Evolutionary conservation across 1,140 invertebrate species (phyloP), one percentile per base, ranked within the genome.

Genomic region (Nebria ingens): DNA sequence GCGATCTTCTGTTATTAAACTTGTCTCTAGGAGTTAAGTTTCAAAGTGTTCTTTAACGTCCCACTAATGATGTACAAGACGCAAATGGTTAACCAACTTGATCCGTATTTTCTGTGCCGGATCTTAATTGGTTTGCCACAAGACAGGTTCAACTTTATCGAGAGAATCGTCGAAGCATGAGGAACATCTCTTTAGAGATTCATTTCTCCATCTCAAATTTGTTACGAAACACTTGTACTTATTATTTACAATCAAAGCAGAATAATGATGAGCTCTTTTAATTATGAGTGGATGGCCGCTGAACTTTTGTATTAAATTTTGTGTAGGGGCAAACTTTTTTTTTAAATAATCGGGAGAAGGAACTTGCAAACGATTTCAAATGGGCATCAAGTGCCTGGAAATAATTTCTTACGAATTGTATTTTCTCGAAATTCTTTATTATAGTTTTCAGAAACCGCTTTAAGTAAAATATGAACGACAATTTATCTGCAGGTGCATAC

Each of bases 41-140:
- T 45, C 15, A 3, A 6, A 45, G 40, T 17, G 40, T 17, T 17
- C 40, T 45, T 45, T 45, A 45, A 45, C 40, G 40, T 45, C 40
- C 3, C 17, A 45, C 40, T 45, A 45, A 45, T 45, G 40, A 45
- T 45, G 40, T 45, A 45, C 40, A 45, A 6, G 15, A 45, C 40
- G 15, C 9, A 45, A 45, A 45, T 17, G 40, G 40, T 45, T 45
- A 3, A 9, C 40, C 40, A 45, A 45, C 9, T 45, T 45, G 40
- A 45, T 45, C 40, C 40, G 9, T 45, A 45, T 12, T 45, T 45
- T 45, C 40, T 4, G 40, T 45, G 17, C 15, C 40, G 17, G 40
- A 6, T 45, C 15, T 45, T 12, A 45, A 45, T 45, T 17, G 40
- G 40, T 45, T 11, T 17, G 17, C 40, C 40, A 17, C 40, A 45